Evolutionary conservation across 1,140 invertebrate species (phyloP).

Genomic region (Drosophila sp.): DNA sequence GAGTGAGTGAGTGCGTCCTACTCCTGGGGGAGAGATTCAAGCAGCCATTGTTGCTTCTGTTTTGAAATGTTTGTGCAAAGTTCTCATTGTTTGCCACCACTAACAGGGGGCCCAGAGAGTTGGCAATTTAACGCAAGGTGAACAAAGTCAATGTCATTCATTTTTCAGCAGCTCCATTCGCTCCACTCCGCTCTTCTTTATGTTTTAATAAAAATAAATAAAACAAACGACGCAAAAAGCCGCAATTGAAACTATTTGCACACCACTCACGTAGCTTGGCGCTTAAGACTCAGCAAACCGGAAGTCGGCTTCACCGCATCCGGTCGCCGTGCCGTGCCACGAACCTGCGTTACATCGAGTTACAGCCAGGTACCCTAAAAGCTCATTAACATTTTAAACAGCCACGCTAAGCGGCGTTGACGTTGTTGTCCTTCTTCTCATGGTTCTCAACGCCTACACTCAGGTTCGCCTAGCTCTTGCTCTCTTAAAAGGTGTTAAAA

Average conservation of each 20-base stretch:
- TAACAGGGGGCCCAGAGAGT: too few relatives aligned
- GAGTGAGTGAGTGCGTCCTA: slow-evolving; percentile 13
- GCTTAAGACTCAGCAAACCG: slow-evolving; percentile 76
- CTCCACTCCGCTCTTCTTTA: slow-evolving; percentile 62
- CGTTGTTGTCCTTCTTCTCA: slow-evolving; percentile 34
- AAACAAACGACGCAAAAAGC: slow-evolving; percentile 75
- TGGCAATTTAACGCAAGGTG: slow-evolving; percentile 76
- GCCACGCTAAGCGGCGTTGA: slow-evolving; percentile 68
- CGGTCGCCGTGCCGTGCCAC: slow-evolving; percentile 30
- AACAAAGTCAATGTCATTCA: slow-evolving; percentile 78
- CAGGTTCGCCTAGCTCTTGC: slow-evolving; percentile 20
- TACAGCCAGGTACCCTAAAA: slow-evolving; percentile 63
- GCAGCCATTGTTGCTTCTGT: slow-evolving; percentile 19
- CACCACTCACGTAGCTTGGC: slow-evolving; percentile 75
- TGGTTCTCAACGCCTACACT: background rate
- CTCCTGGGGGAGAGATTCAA: slow-evolving; percentile 5
- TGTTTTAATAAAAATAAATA: slow-evolving; percentile 82
- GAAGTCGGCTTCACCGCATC: slow-evolving; percentile 76
- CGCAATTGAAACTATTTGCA: slow-evolving; percentile 82
- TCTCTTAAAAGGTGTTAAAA: slow-evolving; percentile 71
- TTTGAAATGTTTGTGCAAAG: slow-evolving; percentile 27
- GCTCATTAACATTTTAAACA: slow-evolving; percentile 82
- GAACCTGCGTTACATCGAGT: slow-evolving; percentile 18
- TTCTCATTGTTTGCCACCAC: slow-evolving; percentile 39
- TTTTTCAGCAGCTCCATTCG: slow-evolving; percentile 41